Evolutionary conservation across 2,113 vertebrate genomes (phyloP), one percentile per base, ranked within the genome.

Genomic region (Nannospalax galili): DNA sequence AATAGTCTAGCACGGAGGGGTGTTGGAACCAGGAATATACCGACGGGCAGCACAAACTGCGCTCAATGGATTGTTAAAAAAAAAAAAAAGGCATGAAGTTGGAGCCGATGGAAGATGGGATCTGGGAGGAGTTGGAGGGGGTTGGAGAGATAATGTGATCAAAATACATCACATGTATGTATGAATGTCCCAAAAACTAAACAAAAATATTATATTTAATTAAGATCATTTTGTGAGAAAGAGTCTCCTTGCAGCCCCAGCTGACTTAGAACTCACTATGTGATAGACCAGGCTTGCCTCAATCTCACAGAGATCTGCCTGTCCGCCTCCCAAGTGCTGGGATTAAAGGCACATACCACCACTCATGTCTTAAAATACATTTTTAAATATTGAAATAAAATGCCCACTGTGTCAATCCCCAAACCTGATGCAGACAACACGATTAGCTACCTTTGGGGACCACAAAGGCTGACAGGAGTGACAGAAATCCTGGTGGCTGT

Each of bases 401-500:
- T 67, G 10, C 10, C 20, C 32, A 20, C 45, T 65, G 48, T n/a
- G 2, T 60, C 37, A n/a, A 72, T 28, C 3, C 11, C 37, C 1
- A 5, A 4, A 20, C 3, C 45, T 62, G 69, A 20, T 40, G 32
- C 64, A 72, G 56, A 67, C 24, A 73, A 37, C 1, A 7, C 0
- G 0, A 1, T 2, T 28, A 19, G 1, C 65, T 22, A 32, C 19
- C 40, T 37, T 24, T 0, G 16, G 32, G 37, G 64, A 70, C 16
- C 4, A 0, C 3, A 26, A 37, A 56, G 28, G 19, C 48, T 16
- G 30, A 17, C 0, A 1, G n/a, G 14, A 62, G 2, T 60, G 56
- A n/a, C 56, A 75, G 40, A 67, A 64, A 56, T 52, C 14, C 56
- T 11, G 32, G 72, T 0, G 30, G 28, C 62, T 7, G 3, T 5